phyloP scores from a whole-genome alignment of 2,888 invertebrate species.

The Cosmopolites sordidus region DNA sequence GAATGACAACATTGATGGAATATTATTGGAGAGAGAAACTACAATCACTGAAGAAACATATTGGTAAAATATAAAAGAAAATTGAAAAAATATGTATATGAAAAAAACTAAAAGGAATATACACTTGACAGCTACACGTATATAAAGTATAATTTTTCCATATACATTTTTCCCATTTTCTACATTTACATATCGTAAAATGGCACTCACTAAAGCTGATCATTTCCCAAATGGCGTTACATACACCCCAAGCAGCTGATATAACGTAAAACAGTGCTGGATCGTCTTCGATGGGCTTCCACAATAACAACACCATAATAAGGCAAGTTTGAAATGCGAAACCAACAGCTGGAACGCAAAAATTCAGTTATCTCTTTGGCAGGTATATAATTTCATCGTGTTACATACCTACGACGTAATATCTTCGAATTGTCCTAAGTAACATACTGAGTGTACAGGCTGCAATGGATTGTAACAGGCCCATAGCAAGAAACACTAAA shows the following conservation, averaged over 20 bases:
- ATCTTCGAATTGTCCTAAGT: slow-evolving; percentile 67
- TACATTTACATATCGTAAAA: too few relatives aligned
- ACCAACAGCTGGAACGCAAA: slow-evolving; percentile 60
- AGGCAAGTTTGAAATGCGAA: slow-evolving; percentile 77
- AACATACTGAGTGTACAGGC: slow-evolving; percentile 79
- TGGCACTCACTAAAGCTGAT: slow-evolving; percentile 52
- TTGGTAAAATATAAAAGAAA: background rate
- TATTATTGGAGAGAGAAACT: too few relatives aligned
- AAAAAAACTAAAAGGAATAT: too few relatives aligned
- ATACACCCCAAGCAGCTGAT: slow-evolving; percentile 82
- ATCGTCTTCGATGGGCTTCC: slow-evolving; percentile 78
- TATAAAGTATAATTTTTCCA: too few relatives aligned
- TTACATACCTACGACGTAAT: slow-evolving; percentile 67
- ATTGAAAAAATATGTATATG: background rate
- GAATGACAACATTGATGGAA: too few relatives aligned
- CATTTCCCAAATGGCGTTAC: slow-evolving; percentile 82
- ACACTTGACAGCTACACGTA: too few relatives aligned
- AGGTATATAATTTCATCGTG: too few relatives aligned
- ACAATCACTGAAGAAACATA: too few relatives aligned
- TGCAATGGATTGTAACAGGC: slow-evolving; percentile 69
- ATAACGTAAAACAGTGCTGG: slow-evolving; percentile 78
- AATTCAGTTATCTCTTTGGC: too few relatives aligned
- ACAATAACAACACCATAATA: slow-evolving; percentile 68
- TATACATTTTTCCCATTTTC: too few relatives aligned
- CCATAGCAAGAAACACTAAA: slow-evolving; percentile 69